Percentiles rank a stretch among this genome's conserved stretches.
Evolutionary conservation across 2,113 vertebrate species (phyloP).

Genomic region (Microtus pennsylvanicus): DNA sequence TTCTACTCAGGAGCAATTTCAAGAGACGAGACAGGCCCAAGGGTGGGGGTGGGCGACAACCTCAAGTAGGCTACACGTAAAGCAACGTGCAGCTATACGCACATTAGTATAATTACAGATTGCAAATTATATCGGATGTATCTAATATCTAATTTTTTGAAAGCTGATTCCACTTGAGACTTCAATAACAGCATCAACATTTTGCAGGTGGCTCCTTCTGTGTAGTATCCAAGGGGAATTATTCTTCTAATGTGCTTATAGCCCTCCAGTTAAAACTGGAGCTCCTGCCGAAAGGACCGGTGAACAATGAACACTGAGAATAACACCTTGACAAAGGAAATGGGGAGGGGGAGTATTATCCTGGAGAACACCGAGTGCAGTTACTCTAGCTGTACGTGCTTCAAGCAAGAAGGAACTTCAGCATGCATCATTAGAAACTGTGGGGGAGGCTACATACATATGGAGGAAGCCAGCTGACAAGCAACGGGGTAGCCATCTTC

Average conservation of each 20-base stretch:
- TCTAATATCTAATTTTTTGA: constrained; percentile 83
- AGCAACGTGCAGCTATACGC: constrained; percentile 66
- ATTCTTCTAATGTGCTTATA: constrained; percentile 61
- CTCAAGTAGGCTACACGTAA: constrained; percentile 78
- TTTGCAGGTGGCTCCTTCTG: constrained; percentile 83
- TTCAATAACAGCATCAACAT: constrained; percentile 77
- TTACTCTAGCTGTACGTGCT: constrained; percentile 37
- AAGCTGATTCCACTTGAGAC: constrained; percentile 78
- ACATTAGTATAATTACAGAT: constrained; percentile 80
- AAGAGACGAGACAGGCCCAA: constrained; percentile 26
- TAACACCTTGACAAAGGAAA: constrained; percentile 69
- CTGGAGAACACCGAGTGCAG: not conserved
- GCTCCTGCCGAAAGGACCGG: constrained; percentile 68
- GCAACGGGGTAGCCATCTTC: not conserved
- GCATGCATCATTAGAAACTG: constrained; percentile 1
- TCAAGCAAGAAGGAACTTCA: constrained; percentile 51
- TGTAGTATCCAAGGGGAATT: constrained; percentile 66
- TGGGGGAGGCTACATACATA: not conserved
- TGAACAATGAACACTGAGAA: constrained; percentile 13
- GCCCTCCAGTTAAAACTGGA: constrained; percentile 30
- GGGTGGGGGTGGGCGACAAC: not conserved
- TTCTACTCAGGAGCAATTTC: constrained; percentile 68
- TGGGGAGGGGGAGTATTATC: not conserved
- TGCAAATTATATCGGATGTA: constrained; percentile 82
- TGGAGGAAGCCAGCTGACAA: constrained; percentile 12